Evolutionary conservation across 1,140 invertebrate species (phyloP), one percentile per base, ranked within the genome.

Genomic region (Nasonia longicornis): DNA sequence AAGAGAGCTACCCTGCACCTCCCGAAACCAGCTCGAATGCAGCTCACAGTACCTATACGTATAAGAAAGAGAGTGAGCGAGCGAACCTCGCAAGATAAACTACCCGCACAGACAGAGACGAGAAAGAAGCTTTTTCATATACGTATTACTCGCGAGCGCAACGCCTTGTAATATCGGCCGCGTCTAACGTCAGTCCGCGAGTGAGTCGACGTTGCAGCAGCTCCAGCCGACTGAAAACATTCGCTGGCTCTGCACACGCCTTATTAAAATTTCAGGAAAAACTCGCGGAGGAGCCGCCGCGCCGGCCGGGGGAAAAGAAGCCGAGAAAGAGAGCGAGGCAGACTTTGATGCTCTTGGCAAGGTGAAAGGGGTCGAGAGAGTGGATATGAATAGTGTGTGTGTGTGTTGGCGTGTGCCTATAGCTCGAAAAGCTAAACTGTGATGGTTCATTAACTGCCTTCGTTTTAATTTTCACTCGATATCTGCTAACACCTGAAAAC

Each of bases 181-280:
- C 69, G 69, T 71, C 69, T 71, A 35, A 42, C 69, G 69, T 71
- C 69, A 71, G 35, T 38, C 35, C 29, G 69, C 26, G 69, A 42
- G 69, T 16, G 26, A 71, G 35, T 38, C 69, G 12, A 31, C 26
- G 31, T 31, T 31, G 22, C 64, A 10, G 64, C 26, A 16, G 64
- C 64, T 1, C 22, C 64, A 67, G 22, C 64, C 14, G 69, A 71
- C 69, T 71, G 31, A 42, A 71, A 71, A 71, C 69, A 42, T 71
- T 31, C 66, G 20, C 26, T 67, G 69, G 26, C 71, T 52, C 71
- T 26, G 58, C 29, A 38, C 78, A 29, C 22, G 72, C 22, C 58
- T 74, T 80, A 83, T 82, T 86, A 86, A 84, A 86, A 84, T 86
- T 86, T 84, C 80, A 84, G 81, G 82, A 83, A 82, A 86, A 84